Base-by-base conservation (phyloP, 2,797 vertebrate genomes). In the Alca torda region DNA sequence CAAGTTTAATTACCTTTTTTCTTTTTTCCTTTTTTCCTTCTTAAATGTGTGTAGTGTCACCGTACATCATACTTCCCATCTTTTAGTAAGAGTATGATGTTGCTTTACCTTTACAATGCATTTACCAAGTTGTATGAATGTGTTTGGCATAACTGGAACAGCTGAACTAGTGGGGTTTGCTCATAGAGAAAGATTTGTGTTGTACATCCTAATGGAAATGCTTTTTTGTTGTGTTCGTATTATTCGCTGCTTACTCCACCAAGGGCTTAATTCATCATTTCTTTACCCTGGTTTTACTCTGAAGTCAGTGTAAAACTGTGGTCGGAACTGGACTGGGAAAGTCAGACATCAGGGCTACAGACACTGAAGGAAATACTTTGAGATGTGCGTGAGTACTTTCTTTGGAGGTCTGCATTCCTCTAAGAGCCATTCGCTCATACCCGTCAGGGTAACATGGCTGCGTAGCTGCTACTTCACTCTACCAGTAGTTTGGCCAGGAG, bases 1-100 rank as follows among this genome's bases (percentile, higher is more conserved):
- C 89, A 96, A 87, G 51, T 46, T 77, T 86, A 89, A 90, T 92
- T 90, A 64, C 33, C 9, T 80, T 69, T 90, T 74, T 87, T 60
- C 19, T 20, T 46, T 46, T 46, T 46, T 21, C 11, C 4, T 35
- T 65, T 85, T 72, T 45, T 41, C 28, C 21, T 25, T 33, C 84
- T 78, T 92, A 73, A 43, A 41, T 87, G 10, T 69, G 35, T 16
- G 23, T 46, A 77, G 26, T 75, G 57, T 87, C 85, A 63, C 73
- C 85, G 95, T 94, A 59, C 14, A 77, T 87, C 45, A 69, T 35
- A 37, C 30, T 89, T 77, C 31, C 18, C 24, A 46, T 96, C 60
- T 94, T 95, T 82, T 70, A 77, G 70, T 70, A 79, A 24, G 31
- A 35, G 17, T 19, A 26, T 7, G 4, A 35, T 79, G 21, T 89